Evolutionary conservation across 2,113 vertebrate genomes (phyloP).

Genomic region (Bubalus kerabau): DNA sequence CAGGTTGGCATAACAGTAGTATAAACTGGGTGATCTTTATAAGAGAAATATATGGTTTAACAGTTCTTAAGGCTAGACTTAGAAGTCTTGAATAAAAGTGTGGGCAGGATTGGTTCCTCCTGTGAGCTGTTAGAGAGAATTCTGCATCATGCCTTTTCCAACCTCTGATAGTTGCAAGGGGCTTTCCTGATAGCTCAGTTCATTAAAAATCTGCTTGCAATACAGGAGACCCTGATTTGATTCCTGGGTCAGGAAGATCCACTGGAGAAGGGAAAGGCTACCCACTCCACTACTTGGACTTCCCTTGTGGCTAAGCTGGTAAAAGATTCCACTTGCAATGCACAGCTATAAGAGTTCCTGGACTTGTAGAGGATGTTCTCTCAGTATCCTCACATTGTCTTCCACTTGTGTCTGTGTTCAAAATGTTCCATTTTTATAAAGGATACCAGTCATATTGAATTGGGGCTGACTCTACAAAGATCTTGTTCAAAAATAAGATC

Average conservation of each 20-base stretch:
- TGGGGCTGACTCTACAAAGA: neutral
- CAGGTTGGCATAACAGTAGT: neutral
- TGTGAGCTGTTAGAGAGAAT: neutral
- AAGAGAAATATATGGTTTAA: neutral
- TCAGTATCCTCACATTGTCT: neutral
- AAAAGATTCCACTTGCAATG: neutral
- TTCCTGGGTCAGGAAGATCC: fast-evolving
- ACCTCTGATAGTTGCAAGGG: neutral
- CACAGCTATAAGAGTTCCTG: neutral
- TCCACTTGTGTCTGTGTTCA: neutral
- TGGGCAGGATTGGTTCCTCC: neutral
- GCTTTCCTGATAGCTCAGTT: neutral
- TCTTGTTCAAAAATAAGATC: neutral
- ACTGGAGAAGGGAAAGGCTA: neutral
- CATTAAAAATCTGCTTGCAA: neutral
- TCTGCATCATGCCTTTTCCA: neutral
- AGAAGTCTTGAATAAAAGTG: neutral
- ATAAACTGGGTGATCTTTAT: neutral
- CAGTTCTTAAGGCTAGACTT: neutral
- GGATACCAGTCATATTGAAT: neutral
- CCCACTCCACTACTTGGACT: neutral
- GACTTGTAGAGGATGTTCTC: neutral
- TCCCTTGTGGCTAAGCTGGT: neutral
- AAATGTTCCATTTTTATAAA: neutral
- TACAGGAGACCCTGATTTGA: fast-evolving